A percentile compares a stretch with the other conserved stretches of the same genome.
Conservation (phyloP, 2,797 vertebrate genomes). For the Phyllotis vaccarum region DNA sequence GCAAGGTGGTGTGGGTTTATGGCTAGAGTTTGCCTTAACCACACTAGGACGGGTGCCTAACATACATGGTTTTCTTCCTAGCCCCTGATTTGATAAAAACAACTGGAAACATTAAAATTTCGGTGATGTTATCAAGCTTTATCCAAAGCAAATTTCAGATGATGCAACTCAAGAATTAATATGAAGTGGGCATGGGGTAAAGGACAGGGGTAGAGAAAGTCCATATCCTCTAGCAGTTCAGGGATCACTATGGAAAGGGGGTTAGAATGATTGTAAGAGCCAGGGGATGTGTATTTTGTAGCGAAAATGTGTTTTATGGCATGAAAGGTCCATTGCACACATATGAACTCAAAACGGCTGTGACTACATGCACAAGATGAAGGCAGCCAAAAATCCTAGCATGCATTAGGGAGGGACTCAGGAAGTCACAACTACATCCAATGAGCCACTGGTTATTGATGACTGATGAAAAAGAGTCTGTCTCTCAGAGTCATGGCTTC, state of each 20-base stretch:
- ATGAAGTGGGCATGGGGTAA: neutral
- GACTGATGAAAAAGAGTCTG: neutral
- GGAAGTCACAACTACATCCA: neutral
- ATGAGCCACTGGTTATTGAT: neutral
- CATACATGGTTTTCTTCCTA: neutral
- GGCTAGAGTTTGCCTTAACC: slow-evolving; percentile 5
- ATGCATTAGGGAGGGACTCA: neutral
- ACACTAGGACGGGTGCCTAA: neutral
- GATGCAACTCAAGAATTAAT: neutral
- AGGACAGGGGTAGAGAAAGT: neutral
- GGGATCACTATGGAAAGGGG: neutral
- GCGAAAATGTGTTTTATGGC: neutral
- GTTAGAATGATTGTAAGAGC: neutral
- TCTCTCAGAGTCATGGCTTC: neutral
- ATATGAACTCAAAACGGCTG: no score
- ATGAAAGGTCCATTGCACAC: neutral
- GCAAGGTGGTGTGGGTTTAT: neutral
- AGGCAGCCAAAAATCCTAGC: neutral
- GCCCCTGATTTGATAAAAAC: neutral
- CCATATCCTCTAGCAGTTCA: neutral
- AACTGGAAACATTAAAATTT: slow-evolving; percentile 22
- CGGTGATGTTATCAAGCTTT: slow-evolving; percentile 23
- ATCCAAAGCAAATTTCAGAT: slow-evolving; percentile 54
- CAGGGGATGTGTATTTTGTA: neutral
- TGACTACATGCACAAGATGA: neutral